A percentile compares a stretch with the other conserved stretches of the same genome.
These are phyloP conservation scores for Nomia melanderi DNA, from an alignment of 1,140 invertebrate genomes.

Conservation along the genomic window DNA sequence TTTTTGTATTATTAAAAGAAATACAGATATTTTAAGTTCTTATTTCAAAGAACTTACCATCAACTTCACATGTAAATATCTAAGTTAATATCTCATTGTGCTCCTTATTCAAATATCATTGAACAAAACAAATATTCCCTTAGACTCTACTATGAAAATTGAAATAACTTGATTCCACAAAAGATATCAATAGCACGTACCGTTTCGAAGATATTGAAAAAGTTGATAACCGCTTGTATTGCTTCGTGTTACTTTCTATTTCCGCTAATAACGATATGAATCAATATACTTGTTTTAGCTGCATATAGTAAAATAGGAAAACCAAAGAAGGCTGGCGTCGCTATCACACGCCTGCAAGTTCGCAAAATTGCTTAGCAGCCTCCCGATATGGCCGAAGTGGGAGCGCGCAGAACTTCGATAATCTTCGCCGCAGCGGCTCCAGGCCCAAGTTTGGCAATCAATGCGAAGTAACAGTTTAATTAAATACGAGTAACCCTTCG, in stretches of 20 bases:
- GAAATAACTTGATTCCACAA: too few species aligned
- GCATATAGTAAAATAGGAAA: slow-evolving; percentile 49
- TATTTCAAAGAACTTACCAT: too few species aligned
- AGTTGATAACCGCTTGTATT: too few species aligned
- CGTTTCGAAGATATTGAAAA: not conserved
- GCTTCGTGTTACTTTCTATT: not conserved
- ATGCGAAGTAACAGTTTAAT: slow-evolving; percentile 71
- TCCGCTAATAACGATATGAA: not conserved
- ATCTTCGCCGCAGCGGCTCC: slow-evolving; percentile 60
- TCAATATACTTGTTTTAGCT: not conserved
- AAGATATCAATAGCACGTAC: too few species aligned
- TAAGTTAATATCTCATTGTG: too few species aligned
- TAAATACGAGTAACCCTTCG: slow-evolving; percentile 69
- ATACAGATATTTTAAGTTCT: too few species aligned
- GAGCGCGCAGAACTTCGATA: slow-evolving; percentile 66
- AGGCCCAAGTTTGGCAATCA: slow-evolving; percentile 69
- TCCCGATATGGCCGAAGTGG: slow-evolving; percentile 59
- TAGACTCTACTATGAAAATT: too few species aligned
- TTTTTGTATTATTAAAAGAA: too few species aligned
- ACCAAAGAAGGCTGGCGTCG: slow-evolving; percentile 50
- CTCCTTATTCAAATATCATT: too few species aligned
- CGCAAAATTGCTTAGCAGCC: slow-evolving; percentile 66
- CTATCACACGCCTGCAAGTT: slow-evolving; percentile 58
- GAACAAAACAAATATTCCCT: too few species aligned
- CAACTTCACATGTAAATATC: too few species aligned